phyloP scores from a whole-genome alignment of 2,888 invertebrate species.

The Drosophila nr. perissopoda region DNA sequence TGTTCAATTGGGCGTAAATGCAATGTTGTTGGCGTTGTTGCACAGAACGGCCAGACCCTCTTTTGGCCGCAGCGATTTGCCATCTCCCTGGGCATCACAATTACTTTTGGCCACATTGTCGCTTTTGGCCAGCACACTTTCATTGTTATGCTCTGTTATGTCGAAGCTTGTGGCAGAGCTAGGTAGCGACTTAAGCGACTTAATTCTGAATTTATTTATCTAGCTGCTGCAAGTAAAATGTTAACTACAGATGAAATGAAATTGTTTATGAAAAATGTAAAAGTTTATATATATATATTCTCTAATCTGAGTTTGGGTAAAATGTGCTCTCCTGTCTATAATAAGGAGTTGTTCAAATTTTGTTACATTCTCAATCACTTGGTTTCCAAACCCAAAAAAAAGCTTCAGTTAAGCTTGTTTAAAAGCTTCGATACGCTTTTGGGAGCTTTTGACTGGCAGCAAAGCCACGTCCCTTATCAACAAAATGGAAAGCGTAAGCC shows the following conservation, averaged over 20 bases:
- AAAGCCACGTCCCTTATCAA: rapidly evolving
- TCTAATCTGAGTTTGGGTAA: neutral
- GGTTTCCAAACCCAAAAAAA: neutral
- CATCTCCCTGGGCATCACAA: constrained; percentile 29
- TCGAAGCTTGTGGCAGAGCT: constrained; percentile 5
- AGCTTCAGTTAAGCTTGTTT: constrained; percentile 12
- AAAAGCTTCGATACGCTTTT: neutral
- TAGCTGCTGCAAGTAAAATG: neutral
- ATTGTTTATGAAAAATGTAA: neutral
- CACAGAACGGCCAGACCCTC: constrained; percentile 47
- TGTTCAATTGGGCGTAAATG: constrained; percentile 72
- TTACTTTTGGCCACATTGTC: constrained; percentile 34
- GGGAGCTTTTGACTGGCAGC: neutral
- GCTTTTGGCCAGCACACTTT: constrained; percentile 24
- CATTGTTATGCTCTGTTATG: neutral
- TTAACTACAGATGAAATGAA: neutral
- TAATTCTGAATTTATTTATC: neutral
- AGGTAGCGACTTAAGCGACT: constrained; percentile 2
- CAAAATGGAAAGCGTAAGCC: neutral
- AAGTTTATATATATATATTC: neutral
- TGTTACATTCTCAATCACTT: neutral
- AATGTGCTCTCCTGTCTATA: neutral
- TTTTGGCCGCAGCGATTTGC: constrained; percentile 21
- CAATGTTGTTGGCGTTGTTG: constrained; percentile 36
- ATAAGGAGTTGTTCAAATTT: neutral